Evolutionary conservation across 2,888 invertebrate species (phyloP).

Genomic region (Neuroscelio doddi): DNA sequence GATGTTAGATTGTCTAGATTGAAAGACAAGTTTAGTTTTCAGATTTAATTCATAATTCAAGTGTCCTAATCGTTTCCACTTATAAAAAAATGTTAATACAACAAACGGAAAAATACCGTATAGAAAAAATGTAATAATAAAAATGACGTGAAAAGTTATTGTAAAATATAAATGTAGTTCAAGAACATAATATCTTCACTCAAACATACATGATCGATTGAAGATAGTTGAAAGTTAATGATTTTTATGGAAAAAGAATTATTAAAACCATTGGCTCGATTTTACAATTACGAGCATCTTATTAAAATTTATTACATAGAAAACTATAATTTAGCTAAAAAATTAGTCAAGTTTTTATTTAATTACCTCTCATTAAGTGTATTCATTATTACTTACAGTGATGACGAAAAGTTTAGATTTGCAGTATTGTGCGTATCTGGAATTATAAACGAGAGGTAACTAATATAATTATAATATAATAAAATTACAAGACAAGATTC

Average conservation of each 20-base stretch:
- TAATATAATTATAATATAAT: constrained; percentile 32
- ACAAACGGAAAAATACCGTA: constrained; percentile 32
- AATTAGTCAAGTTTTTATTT: constrained; percentile 34
- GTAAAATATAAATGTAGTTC: constrained; percentile 40
- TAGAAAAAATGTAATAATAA: constrained; percentile 37
- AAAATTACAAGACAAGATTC: constrained; percentile 36
- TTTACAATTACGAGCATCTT: constrained; percentile 33
- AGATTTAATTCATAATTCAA: constrained; percentile 5
- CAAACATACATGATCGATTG: constrained; percentile 27
- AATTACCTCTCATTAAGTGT: constrained; percentile 39
- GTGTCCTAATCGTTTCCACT: too few species aligned
- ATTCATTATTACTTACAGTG: constrained; percentile 24
- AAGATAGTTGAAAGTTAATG: constrained; percentile 40
- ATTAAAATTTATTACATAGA: constrained; percentile 31
- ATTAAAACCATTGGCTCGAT: constrained; percentile 27
- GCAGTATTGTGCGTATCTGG: constrained; percentile 32
- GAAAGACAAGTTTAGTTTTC: constrained; percentile 12
- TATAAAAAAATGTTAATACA: constrained; percentile 15
- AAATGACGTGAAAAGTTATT: constrained; percentile 28
- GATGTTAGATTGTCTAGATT: constrained; percentile 14
- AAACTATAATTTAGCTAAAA: constrained; percentile 24
- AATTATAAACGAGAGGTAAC: constrained; percentile 28
- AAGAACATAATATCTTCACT: constrained; percentile 32
- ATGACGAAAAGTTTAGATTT: constrained; percentile 33
- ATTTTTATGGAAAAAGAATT: constrained; percentile 22